Evolutionary conservation across 2,113 vertebrate species (phyloP).

Genomic region (Varanus salvator): DNA sequence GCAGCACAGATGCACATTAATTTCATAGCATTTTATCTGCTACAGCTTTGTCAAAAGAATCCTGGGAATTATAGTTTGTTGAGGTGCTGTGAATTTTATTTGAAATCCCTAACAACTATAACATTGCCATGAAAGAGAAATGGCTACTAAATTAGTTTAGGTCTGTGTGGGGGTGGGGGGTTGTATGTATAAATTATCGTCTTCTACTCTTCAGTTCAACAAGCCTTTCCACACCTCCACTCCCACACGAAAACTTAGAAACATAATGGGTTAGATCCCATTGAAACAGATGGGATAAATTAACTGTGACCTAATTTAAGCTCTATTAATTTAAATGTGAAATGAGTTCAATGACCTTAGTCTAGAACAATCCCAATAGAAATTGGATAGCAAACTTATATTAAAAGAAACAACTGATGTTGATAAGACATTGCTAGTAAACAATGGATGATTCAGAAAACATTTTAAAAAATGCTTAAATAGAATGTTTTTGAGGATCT

Average conservation of each 20-base stretch:
- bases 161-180: neutral
- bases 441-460: neutral
- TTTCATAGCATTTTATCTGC: neutral
- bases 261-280: neutral
- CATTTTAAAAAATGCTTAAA: neutral
- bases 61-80: neutral
- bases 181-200: neutral
- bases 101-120: neutral
- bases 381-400: neutral
- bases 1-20: neutral
- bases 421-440: neutral
- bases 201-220: neutral
- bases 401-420: neutral
- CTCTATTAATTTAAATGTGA: no score
- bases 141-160: neutral
- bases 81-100: neutral
- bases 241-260: neutral
- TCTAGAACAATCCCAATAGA: neutral
- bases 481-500: neutral
- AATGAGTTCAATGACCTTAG: no score
- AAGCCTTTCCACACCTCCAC: neutral
- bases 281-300: no score
- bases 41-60: neutral
- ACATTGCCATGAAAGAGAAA: neutral
- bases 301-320: no score